Evolutionary conservation across 2,113 vertebrate genomes (phyloP), one percentile per base, ranked within the genome.

Genomic region (Seriola quinqueradiata): DNA sequence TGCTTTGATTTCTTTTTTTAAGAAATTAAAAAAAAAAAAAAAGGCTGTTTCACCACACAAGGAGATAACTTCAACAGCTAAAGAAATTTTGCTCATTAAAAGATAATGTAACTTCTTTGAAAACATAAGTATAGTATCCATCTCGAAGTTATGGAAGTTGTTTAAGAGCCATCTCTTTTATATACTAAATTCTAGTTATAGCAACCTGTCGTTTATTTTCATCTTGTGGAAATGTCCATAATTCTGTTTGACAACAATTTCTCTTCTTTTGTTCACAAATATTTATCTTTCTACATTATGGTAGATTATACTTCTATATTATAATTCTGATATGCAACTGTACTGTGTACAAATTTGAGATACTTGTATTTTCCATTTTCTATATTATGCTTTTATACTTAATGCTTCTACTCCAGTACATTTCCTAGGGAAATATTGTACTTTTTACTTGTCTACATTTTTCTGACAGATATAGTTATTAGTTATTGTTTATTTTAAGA

Each of bases 31-130:
- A 70, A 76, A 19, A 28, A 46, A 50, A 70, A 76, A 19, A 81
- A 61, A 38, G n/a, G 8, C 52, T 70, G 32, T 34, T 79, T 68
- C 50, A 60, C 52, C 61, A 73, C 70, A 81, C 8, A 0, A 34
- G 32, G 23, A 79, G 70, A 88, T 66, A 0, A 46, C 64, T 71
- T 75, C 19, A 67, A 23, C 28, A 44, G 48, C 23, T 38, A 44
- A 65, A 60, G 57, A 80, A 16, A 28, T 63, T 13, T 34, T 64
- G 25, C 42, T 83, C 63, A 82, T 88, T 79, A 79, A 64, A 79
- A 75, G 75, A 76, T 85, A 71, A 76, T 76, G 42, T 38, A 63
- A 65, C 23, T 11, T 75, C 60, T 67, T 78, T 70, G 40, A 72
- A 80, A 76, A 44, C 16, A 67, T 23, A 14, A 64, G 32, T 40